Evolutionary conservation across 2,888 invertebrate genomes (phyloP), one percentile per base, ranked within the genome.

Genomic region (Stenolophus ochropezus): DNA sequence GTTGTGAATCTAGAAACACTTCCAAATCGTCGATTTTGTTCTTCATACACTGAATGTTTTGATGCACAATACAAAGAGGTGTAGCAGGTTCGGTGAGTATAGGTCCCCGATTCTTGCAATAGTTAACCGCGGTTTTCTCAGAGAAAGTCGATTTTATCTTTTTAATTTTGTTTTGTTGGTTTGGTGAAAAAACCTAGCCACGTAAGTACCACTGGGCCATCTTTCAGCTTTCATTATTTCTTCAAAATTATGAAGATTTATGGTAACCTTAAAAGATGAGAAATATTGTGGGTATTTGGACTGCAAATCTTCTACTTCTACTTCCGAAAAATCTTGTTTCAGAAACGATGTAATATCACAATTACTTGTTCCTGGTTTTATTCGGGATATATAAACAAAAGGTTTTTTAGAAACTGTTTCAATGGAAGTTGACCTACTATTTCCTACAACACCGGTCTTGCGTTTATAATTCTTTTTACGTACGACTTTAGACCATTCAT

Each of bases 381-480:
- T 18, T 23, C 58, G 77, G 16, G 58, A 65, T 20, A 77, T 25
- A 23, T 71, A 77, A 21, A 74, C 56, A 61, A 77, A 77, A 11
- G 56, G 21, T 77, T 77, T 77, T 23, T 21, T 77, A 14, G 77
- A 65, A 14, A 23, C 77, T 18, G 77, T 27, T 58, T 74, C 53
- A 14, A 77, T 61, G 2, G 77, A 21, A 14, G 20, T 27, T 27
- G 27, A 27, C 27, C 5, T 27, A 27, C 27, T 27, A 5, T 27
- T 27, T 27, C 27, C 27, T 4, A 27, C 5, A 27, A 27, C 5
- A 27, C 27, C 27, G n/a, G 5, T 27, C 5, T 4, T 4, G 5
- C 27, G 27, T 27, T 27, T 27, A 5, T 5, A 5, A 27, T 27
- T 5, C 27, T 27, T 27, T 27, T 27, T 27, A 4, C 27, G 27